phyloP scores from a whole-genome alignment of 2,113 vertebrate genomes.

The Isurus oxyrinchus region DNA sequence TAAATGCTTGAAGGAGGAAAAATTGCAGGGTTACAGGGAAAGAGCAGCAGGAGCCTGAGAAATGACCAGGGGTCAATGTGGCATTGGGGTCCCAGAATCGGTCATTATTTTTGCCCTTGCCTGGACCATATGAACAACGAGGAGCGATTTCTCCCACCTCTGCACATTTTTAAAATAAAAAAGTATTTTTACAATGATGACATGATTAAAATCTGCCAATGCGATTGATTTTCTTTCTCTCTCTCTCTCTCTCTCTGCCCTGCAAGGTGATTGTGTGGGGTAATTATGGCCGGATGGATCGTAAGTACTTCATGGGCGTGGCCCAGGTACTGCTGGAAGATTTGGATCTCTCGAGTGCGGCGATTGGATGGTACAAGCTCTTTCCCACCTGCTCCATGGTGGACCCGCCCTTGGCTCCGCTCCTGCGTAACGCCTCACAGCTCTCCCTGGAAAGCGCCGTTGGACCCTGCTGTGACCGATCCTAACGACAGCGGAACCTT shows the following conservation, averaged over 20 bases:
- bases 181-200: not conserved
- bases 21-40: not conserved
- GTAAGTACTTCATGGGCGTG: slow-evolving; percentile 97
- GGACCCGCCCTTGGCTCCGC: slow-evolving; percentile 82
- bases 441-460: slow-evolving; percentile 95
- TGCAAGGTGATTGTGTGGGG: slow-evolving; percentile 92
- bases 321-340: slow-evolving; percentile 92
- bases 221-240: not conserved
- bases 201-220: not conserved
- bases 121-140: not conserved
- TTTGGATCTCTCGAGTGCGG: slow-evolving; percentile 88
- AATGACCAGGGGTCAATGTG: not conserved
- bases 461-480: slow-evolving; percentile 88
- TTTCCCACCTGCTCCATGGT: slow-evolving; percentile 98
- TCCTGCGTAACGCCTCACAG: slow-evolving; percentile 92
- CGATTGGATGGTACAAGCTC: slow-evolving; percentile 98
- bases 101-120: not conserved
- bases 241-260: not conserved
- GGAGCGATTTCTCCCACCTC: not conserved
- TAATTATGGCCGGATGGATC: slow-evolving; percentile 94
- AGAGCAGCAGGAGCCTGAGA: not conserved
- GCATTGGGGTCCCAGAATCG: not conserved
- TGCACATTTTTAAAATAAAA: not conserved
- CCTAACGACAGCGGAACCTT: slow-evolving; percentile 58
- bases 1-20: not conserved